Evolutionary conservation across 2,888 invertebrate species (phyloP).

Genomic region (Aelia acuminata): DNA sequence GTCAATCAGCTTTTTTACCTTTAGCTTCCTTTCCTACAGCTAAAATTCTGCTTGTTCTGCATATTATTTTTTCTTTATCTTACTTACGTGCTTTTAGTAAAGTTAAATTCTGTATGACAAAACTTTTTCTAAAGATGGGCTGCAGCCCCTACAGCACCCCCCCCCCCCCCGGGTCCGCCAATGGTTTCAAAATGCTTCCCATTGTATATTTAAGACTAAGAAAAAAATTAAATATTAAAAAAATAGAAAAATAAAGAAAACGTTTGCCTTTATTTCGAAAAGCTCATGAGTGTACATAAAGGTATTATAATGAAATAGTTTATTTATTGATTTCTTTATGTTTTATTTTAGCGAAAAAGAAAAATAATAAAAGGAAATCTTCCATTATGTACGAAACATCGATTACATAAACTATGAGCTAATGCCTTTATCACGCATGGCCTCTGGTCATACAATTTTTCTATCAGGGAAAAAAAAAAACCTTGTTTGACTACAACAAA

Average conservation of each 20-base stretch:
- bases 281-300: background rate
- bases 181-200: too few relatives aligned
- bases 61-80: too few relatives aligned
- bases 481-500: conserved; percentile 66
- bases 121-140: too few relatives aligned
- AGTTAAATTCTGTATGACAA: too few relatives aligned
- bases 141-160: too few relatives aligned
- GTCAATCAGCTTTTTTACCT: too few relatives aligned
- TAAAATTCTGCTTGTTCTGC: too few relatives aligned
- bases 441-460: background rate
- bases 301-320: background rate
- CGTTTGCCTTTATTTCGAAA: background rate
- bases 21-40: too few relatives aligned
- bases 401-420: background rate
- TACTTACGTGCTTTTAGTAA: too few relatives aligned
- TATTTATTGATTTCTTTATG: background rate
- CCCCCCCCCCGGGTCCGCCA: too few relatives aligned
- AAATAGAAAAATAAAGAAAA: background rate
- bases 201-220: too few relatives aligned
- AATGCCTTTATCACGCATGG: conserved; percentile 5
- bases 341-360: background rate
- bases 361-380: background rate
- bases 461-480: background rate
- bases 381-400: background rate
- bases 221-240: background rate